phyloP scores from a whole-genome alignment of 2,888 invertebrate genomes.

The Epinotia brunnichana region DNA sequence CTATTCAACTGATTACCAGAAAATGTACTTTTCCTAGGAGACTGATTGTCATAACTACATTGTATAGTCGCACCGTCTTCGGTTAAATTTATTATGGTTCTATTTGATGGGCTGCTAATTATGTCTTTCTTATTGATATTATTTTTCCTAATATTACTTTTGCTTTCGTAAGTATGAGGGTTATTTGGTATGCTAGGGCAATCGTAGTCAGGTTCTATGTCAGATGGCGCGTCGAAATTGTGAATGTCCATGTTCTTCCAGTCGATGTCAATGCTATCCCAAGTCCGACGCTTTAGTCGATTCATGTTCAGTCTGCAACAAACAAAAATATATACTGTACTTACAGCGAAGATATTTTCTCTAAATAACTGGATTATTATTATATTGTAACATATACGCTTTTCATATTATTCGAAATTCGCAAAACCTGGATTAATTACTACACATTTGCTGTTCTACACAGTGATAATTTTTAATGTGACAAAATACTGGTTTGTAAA shows the following conservation, averaged over 20 bases:
- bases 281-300: constrained; percentile 79
- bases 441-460: too few relatives aligned
- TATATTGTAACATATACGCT: too few relatives aligned
- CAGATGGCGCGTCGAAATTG: constrained; percentile 79
- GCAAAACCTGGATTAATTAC: too few relatives aligned
- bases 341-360: too few relatives aligned
- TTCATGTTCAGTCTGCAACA: constrained; percentile 73
- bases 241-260: constrained; percentile 80
- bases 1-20: constrained; percentile 61
- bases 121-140: constrained; percentile 67
- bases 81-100: constrained; percentile 88
- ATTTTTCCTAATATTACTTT: constrained; percentile 64
- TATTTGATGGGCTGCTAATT: constrained; percentile 82
- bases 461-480: too few relatives aligned
- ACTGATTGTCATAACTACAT: constrained; percentile 82
- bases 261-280: constrained; percentile 85
- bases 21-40: constrained; percentile 72
- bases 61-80: constrained; percentile 89
- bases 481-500: too few relatives aligned
- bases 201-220: constrained; percentile 79
- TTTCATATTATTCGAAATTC: too few relatives aligned
- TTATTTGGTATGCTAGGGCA: constrained; percentile 79
- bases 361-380: too few relatives aligned
- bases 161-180: constrained; percentile 75
- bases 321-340: constrained; percentile 9